Conservation (phyloP, 2,113 vertebrate species). For the Martes martes region DNA sequence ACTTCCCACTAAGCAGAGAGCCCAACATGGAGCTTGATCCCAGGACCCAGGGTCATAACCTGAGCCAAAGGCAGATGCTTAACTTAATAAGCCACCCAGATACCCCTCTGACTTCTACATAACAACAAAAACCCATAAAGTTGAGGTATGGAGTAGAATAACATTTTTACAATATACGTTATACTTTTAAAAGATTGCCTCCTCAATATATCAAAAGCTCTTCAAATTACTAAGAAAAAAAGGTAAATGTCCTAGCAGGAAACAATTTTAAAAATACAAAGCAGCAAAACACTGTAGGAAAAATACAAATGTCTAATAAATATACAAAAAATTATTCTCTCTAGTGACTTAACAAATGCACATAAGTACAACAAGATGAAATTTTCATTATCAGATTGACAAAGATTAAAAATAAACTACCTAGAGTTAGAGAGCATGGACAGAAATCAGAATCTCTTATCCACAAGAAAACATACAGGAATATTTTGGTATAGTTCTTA, state of each 20-base stretch:
- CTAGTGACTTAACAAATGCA: not conserved
- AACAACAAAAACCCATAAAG: not conserved
- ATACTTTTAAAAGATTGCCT: not conserved
- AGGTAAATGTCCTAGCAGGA: not conserved
- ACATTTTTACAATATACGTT: not conserved
- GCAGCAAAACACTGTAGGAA: not conserved
- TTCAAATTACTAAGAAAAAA: not conserved
- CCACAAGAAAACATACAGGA: not conserved
- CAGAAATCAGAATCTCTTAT: not conserved
- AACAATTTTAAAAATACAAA: not conserved
- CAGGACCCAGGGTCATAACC: not conserved
- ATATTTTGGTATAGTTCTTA: not conserved
- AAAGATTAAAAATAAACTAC: not conserved
- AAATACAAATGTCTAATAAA: not conserved
- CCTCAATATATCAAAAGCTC: not conserved
- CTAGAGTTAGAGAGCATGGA: not conserved
- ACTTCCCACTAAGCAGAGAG: not conserved
- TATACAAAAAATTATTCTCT: not conserved
- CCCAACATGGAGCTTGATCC: not conserved
- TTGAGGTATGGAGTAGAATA: not conserved
- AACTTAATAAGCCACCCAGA: not conserved
- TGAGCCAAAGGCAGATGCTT: not conserved
- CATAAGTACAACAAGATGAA: not conserved
- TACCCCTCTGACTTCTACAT: not conserved
- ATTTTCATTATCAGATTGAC: not conserved